phyloP scores from a whole-genome alignment of 2,797 vertebrate genomes.

The Glyptemys insculpta region DNA sequence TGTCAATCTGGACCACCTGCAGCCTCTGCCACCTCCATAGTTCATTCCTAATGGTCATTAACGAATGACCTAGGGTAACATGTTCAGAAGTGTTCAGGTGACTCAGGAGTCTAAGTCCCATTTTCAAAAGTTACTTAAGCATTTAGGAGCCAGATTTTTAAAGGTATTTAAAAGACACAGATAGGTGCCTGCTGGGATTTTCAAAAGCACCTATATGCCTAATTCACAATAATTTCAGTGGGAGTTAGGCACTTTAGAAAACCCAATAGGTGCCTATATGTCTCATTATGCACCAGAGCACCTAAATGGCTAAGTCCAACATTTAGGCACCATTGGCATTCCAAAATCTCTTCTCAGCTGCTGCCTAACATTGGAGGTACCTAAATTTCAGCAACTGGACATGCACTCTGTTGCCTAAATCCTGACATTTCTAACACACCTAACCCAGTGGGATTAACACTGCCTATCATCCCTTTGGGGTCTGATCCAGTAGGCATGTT shows the following conservation, averaged over 20 bases:
- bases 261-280: neutral
- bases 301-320: neutral
- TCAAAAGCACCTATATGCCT: neutral
- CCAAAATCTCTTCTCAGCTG: neutral
- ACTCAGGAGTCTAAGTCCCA: no score
- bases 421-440: neutral
- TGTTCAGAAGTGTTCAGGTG: no score
- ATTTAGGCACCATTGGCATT: neutral
- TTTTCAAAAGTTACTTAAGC: neutral
- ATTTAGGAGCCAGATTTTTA: neutral
- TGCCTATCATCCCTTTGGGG: neutral
- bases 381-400: neutral
- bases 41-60: neutral
- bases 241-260: neutral
- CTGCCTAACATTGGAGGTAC: neutral
- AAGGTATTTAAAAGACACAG: neutral
- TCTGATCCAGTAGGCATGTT: neutral
- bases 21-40: neutral
- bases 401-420: neutral
- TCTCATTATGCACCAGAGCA: neutral
- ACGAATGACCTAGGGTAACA: neutral
- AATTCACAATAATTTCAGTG: neutral
- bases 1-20: neutral
- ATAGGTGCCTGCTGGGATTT: neutral
- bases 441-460: neutral